phyloP scores from a whole-genome alignment of 2,797 vertebrate species.

The Odontamblyopus rebecca region DNA sequence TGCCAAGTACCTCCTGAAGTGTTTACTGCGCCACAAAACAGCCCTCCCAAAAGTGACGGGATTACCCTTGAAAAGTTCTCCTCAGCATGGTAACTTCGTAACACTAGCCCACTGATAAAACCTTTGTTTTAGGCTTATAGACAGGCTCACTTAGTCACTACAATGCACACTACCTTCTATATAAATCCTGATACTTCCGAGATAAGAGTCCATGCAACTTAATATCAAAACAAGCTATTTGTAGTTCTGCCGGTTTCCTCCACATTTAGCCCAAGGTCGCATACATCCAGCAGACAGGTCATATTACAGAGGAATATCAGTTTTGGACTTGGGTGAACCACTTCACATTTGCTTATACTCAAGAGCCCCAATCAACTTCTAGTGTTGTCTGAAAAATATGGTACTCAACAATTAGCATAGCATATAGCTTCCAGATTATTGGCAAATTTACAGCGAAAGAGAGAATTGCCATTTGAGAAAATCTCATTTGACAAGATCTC shows the following conservation, averaged over 20 bases:
- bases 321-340: constrained; percentile 8
- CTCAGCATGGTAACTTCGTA: constrained; percentile 28
- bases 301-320: constrained; percentile 20
- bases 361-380: constrained; percentile 18
- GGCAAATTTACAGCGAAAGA: neutral
- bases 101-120: constrained; percentile 14
- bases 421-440: constrained; percentile 1
- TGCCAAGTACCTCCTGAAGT: constrained; percentile 60
- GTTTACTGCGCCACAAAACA: constrained; percentile 53
- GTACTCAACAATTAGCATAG: constrained; percentile 20
- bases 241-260: constrained; percentile 6
- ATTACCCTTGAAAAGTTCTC: constrained; percentile 58
- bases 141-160: constrained; percentile 13
- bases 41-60: constrained; percentile 55
- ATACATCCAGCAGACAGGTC: constrained; percentile 2
- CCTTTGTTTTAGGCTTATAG: constrained; percentile 19
- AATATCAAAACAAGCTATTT: constrained; percentile 7
- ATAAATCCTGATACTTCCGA: constrained; percentile 7
- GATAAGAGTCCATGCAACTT: neutral
- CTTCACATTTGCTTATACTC: constrained; percentile 15
- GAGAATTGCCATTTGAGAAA: neutral
- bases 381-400: constrained; percentile 16
- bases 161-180: constrained; percentile 10
- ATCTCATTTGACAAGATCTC: too few relatives aligned
- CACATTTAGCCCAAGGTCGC: constrained; percentile 24